A percentile compares a stretch with the other conserved stretches of the same genome.
These are phyloP conservation scores for Rhamnusium bicolor DNA, from an alignment of 2,888 invertebrate genomes.

Conservation along the genomic window DNA sequence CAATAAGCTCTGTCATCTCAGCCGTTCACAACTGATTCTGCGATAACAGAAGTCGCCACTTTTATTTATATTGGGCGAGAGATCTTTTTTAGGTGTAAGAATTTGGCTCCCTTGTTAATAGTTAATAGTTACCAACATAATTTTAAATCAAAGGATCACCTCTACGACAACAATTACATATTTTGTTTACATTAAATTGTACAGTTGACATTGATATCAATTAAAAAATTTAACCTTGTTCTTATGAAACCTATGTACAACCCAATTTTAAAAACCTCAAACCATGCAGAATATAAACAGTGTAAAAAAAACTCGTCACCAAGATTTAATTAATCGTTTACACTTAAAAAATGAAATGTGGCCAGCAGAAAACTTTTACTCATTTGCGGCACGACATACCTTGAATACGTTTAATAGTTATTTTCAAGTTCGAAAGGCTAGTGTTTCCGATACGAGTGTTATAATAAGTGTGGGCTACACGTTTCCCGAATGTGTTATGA, in stretches of 20 bases:
- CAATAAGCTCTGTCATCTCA: too few species aligned
- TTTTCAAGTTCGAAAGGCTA: too few species aligned
- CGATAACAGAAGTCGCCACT: neutral
- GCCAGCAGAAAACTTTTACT: too few species aligned
- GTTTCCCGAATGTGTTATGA: too few species aligned
- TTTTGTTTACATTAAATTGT: neutral
- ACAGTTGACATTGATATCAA: neutral
- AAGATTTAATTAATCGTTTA: neutral
- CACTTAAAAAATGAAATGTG: too few species aligned
- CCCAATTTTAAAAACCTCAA: neutral
- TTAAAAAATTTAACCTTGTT: neutral
- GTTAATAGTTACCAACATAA: neutral
- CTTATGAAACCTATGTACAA: neutral
- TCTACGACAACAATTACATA: neutral
- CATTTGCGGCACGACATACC: too few species aligned
- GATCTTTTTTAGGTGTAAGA: neutral
- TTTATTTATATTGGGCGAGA: neutral
- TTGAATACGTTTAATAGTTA: too few species aligned
- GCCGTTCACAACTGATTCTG: neutral
- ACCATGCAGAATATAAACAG: neutral
- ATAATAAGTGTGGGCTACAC: too few species aligned
- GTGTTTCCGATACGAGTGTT: too few species aligned
- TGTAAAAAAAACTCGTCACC: neutral
- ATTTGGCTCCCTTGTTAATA: neutral
- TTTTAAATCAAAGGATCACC: neutral